Conservation (phyloP, 1,140 invertebrate genomes). For the Zaprionus vittiger region DNA sequence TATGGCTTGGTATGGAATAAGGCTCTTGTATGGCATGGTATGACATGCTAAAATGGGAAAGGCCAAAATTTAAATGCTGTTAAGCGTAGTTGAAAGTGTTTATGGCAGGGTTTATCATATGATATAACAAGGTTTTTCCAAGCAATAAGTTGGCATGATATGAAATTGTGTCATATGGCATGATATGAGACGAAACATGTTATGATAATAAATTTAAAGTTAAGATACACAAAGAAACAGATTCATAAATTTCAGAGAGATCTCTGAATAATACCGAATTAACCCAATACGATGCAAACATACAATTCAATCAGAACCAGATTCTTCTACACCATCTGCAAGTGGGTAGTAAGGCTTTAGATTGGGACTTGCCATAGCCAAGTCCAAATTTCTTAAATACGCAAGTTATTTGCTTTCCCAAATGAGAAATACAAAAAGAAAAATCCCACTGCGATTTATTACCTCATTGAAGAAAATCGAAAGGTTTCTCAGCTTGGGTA, state of each 20-base stretch:
- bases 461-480: conserved; percentile 26
- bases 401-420: background rate
- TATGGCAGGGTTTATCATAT: no score
- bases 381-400: background rate
- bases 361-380: no score
- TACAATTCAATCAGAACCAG: no score
- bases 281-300: background rate
- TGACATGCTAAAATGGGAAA: background rate
- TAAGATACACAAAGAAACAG: background rate
- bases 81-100: no score
- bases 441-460: conserved; percentile 9
- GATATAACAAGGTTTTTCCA: no score
- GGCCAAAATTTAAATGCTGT: no score
- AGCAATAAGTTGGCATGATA: no score
- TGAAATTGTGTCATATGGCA: no score
- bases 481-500: conserved; percentile 15
- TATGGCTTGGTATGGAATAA: background rate
- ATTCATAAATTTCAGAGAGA: background rate
- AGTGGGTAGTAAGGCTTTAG: background rate
- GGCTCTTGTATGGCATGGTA: background rate
- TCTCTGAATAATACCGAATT: background rate
- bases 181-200: no score
- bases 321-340: background rate
- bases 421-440: background rate
- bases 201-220: background rate